Percentiles rank a stretch among this genome's conserved stretches.
These are phyloP conservation scores for Linepithema humile DNA, from an alignment of 1,140 invertebrate genomes.

Conservation along the genomic window DNA sequence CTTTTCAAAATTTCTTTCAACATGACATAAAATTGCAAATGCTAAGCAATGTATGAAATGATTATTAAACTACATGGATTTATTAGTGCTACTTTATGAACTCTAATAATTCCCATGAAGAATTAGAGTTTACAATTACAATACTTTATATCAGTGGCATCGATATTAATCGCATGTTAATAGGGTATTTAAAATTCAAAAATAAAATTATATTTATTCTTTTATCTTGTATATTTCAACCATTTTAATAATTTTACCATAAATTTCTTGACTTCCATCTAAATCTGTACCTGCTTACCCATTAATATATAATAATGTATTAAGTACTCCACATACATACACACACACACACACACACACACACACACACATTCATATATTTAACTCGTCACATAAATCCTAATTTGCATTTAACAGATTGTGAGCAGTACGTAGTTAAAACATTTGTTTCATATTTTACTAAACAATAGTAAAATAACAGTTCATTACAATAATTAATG, in stretches of 20 bases:
- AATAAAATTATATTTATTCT: background rate
- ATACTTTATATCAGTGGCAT: background rate
- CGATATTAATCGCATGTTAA: background rate
- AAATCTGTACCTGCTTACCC: background rate
- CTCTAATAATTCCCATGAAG: background rate
- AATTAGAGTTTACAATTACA: background rate
- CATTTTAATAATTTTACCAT: background rate
- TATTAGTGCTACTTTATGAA: background rate
- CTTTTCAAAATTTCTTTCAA: background rate
- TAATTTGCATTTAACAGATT: background rate
- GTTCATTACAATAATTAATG: background rate
- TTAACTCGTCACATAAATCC: background rate
- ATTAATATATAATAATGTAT: background rate
- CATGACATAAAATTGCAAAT: background rate
- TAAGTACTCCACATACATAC: background rate
- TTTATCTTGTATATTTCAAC: background rate
- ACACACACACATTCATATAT: too few relatives aligned
- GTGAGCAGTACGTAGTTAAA: background rate
- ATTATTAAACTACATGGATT: background rate
- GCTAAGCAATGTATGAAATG: background rate
- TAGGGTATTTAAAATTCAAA: background rate
- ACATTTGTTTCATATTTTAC: background rate
- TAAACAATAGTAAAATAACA: slow-evolving; percentile 7
- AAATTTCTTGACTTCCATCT: background rate
- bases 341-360: too few relatives aligned